Evolutionary conservation across 1,140 invertebrate species (phyloP), one percentile per base, ranked within the genome.

Genomic region (Brachionus rubens): DNA sequence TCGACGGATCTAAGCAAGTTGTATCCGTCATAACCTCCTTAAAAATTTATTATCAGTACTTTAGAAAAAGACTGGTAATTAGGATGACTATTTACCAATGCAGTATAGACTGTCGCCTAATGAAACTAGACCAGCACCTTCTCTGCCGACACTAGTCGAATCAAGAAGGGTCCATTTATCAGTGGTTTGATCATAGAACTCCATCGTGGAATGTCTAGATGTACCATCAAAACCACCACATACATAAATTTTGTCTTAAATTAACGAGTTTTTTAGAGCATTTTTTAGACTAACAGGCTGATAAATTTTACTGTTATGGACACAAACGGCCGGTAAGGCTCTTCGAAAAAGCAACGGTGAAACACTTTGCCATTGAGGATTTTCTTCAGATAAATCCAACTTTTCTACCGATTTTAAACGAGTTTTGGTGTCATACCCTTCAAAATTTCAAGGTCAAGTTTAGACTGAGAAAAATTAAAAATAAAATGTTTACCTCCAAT

Each of bases 1-100:
- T 99, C 96, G 4, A 98, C 95, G n/a, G 77, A 76, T 24, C 79
- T 75, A 33, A 85, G 76, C 9, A 83, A 72, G 65, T 83, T 80
- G 14, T 77, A 43, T 4, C 84, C 83, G 79, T 84, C 82, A 78
- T 79, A 84, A 6, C 84, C 84, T 33, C 84, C 84, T 4, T 83
- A 46, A 19, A 40, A 26, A 48, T 76, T 16, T 3, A 52, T 26
- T 16, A 46, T 43, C 16, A 6, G 10, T 50, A 72, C 19, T 41
- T 14, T 12, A n/a, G 9, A 19, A 14, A 65, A 33, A 68, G 12
- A 68, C 4, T 7, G 19, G 21, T 36, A 0, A 12, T 30, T 26
- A n/a, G n/a, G n/a, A n/a, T n/a, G n/a, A n/a, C 4, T 76, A 14
- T 24, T 81, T 82, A 7, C 82, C 82, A 24, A 83, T 80, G 75